These are phyloP conservation scores for Sylvilagus bachmani DNA, from an alignment of 2,113 vertebrate species.

Conservation along the genomic window DNA sequence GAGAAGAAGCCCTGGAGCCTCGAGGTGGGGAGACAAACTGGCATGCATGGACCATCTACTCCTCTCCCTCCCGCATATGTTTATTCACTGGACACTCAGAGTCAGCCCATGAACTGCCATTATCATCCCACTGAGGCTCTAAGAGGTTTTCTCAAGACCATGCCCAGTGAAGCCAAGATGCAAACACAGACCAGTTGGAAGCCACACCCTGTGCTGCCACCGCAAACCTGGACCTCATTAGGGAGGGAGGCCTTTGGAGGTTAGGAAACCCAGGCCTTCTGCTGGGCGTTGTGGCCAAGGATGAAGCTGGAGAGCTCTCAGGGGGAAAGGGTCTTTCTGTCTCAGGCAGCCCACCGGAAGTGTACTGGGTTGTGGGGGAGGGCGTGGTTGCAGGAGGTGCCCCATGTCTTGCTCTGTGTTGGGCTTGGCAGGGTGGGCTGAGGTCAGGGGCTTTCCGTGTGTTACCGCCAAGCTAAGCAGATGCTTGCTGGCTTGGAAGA, in stretches of 20 bases:
- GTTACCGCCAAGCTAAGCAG: background rate
- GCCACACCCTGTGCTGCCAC: background rate
- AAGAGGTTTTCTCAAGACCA: background rate
- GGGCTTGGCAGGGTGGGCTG: no score
- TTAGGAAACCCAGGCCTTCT: background rate
- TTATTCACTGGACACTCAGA: background rate
- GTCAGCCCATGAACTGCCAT: background rate
- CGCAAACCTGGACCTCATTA: background rate
- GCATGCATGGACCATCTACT: background rate
- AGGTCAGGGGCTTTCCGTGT: background rate
- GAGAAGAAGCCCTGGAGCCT: background rate
- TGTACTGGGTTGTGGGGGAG: accelerated
- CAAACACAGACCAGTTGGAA: background rate
- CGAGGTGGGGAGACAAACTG: background rate
- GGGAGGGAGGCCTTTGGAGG: background rate
- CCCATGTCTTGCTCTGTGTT: background rate
- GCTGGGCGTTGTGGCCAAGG: accelerated
- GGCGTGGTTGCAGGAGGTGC: no score
- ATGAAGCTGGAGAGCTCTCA: background rate
- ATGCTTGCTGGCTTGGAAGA: background rate
- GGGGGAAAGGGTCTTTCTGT: background rate
- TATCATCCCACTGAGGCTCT: background rate
- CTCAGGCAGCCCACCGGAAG: background rate
- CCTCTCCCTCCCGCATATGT: background rate
- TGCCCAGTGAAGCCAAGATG: background rate